A percentile compares a stretch with the other conserved stretches of the same genome.
Evolutionary conservation across 2,113 vertebrate species (phyloP).

Genomic region (Colaptes auratus): DNA sequence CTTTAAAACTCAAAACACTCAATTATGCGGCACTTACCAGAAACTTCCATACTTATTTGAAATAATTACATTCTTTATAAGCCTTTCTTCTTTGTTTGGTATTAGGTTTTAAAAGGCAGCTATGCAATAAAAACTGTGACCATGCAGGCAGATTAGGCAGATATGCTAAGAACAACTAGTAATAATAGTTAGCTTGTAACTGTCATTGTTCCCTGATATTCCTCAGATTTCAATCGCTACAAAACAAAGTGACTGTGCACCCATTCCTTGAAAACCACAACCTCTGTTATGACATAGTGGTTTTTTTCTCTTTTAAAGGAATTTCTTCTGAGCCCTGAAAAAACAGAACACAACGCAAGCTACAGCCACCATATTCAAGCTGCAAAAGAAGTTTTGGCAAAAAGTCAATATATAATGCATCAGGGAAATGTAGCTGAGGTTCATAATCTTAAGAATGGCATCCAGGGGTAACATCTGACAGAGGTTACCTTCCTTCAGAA

Average conservation of each 20-base stretch:
- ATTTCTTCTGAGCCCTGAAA: background rate
- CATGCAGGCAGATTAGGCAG: background rate
- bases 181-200: background rate
- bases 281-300: background rate
- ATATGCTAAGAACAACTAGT: background rate
- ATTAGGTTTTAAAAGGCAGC: background rate
- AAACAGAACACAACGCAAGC: background rate
- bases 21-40: background rate
- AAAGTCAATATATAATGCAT: background rate
- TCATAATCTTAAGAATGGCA: background rate
- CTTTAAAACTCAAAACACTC: background rate
- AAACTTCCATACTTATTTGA: background rate
- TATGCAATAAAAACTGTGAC: background rate
- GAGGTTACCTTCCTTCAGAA: background rate
- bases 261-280: background rate
- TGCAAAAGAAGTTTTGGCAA: background rate
- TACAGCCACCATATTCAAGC: background rate
- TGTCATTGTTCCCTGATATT: background rate
- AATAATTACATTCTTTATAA: background rate
- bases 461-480: background rate
- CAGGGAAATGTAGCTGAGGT: background rate
- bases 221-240: background rate
- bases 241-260: background rate
- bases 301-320: background rate
- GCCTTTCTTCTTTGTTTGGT: background rate